phyloP scores from a whole-genome alignment of 2,797 vertebrate genomes.

The Acridotheres tristis region DNA sequence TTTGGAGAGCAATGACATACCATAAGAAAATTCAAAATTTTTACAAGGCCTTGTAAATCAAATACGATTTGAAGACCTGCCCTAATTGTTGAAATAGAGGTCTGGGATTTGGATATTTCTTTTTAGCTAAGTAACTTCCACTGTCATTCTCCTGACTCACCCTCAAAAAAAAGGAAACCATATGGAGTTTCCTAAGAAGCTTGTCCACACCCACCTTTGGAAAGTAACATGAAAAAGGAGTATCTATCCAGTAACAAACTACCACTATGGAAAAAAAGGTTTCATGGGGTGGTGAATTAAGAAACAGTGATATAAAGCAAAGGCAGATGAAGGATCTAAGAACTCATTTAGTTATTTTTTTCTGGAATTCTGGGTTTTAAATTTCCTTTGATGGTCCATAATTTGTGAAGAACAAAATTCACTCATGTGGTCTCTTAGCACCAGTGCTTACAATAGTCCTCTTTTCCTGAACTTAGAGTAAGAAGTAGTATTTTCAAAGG shows the following conservation, averaged over 20 bases:
- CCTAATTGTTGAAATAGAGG: not conserved
- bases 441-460: not conserved
- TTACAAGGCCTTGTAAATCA: not conserved
- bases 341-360: not conserved
- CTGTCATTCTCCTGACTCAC: not conserved
- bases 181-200: not conserved
- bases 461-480: not conserved
- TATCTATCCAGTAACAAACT: not conserved
- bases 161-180: not conserved
- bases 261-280: not conserved
- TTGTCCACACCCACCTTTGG: not conserved
- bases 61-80: not conserved
- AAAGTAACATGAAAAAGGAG: not conserved
- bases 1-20: not conserved
- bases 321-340: not conserved
- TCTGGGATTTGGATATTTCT: not conserved
- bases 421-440: not conserved
- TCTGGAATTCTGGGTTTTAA: not conserved
- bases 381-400: not conserved
- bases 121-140: not conserved
- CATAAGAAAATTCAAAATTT: not conserved
- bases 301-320: not conserved
- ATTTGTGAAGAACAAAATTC: not conserved
- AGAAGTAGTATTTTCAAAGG: not conserved
- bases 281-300: not conserved